Percentiles rank a stretch among this genome's conserved stretches.
These are phyloP conservation scores for Alaudala cheleensis DNA, from an alignment of 2,113 vertebrate genomes.

Conservation along the genomic window DNA sequence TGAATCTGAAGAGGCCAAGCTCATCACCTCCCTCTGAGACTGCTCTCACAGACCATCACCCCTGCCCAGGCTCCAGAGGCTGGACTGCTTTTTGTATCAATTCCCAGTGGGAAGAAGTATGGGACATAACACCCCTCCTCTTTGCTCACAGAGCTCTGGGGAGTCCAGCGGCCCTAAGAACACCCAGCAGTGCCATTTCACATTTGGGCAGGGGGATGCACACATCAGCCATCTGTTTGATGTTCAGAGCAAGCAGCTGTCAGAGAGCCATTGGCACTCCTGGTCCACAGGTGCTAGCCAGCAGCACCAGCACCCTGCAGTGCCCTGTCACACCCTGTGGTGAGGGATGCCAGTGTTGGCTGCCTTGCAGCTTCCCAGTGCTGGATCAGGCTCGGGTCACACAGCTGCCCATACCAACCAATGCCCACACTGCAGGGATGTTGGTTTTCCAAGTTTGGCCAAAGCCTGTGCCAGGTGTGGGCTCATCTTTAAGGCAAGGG, in stretches of 20 bases:
- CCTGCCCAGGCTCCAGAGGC: neutral
- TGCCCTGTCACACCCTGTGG: rapidly evolving
- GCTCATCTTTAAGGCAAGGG: neutral
- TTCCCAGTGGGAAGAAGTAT: neutral
- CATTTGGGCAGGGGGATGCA: neutral
- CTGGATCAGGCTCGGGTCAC: neutral
- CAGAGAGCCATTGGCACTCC: neutral
- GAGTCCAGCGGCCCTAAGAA: neutral
- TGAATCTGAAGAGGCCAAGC: neutral
- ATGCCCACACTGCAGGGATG: rapidly evolving
- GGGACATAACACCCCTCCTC: neutral
- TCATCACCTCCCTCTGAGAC: neutral
- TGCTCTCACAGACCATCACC: neutral
- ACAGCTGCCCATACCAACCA: neutral
- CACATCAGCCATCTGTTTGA: rapidly evolving
- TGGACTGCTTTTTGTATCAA: neutral
- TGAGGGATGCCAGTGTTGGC: rapidly evolving
- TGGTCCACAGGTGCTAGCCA: neutral
- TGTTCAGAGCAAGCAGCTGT: neutral
- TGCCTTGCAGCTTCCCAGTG: neutral
- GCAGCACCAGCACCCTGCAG: neutral
- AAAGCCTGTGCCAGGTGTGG: neutral
- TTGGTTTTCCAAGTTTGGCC: neutral
- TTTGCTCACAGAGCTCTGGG: neutral
- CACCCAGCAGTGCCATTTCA: rapidly evolving